A percentile compares a stretch with the other conserved stretches of the same genome.
phyloP scores from a whole-genome alignment of 2,113 vertebrate genomes.

The Ploceus nigricollis region DNA sequence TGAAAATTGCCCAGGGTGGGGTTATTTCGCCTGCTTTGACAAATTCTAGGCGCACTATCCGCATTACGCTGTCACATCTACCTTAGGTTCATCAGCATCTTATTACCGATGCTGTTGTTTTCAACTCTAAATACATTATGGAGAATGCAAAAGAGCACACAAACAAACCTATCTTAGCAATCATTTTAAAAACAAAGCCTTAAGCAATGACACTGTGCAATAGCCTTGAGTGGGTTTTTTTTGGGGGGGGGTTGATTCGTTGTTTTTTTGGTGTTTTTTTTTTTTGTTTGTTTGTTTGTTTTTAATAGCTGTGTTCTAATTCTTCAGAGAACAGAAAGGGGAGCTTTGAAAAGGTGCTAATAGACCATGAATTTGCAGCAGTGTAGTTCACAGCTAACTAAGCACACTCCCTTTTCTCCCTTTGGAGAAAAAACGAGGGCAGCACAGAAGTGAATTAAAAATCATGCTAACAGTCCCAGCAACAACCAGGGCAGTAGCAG shows the following conservation, averaged over 20 bases:
- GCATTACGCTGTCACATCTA: not conserved
- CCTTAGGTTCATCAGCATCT: conserved; percentile 17
- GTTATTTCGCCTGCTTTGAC: conserved; percentile 23
- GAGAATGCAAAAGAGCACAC: not conserved
- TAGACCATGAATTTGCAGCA: conserved; percentile 26
- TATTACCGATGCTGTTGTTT: not conserved
- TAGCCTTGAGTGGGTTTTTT: not conserved
- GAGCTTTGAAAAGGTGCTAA: conserved; percentile 44
- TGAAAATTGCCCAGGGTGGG: conserved; percentile 50
- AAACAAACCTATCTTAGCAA: not conserved
- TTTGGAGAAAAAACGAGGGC: conserved; percentile 29
- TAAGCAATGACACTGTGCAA: not conserved
- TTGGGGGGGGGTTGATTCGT: no score
- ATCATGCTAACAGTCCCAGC: not conserved
- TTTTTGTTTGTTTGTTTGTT: not conserved
- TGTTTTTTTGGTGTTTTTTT: not conserved
- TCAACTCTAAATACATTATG: not conserved
- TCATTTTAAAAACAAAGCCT: conserved; percentile 1
- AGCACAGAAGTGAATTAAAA: conserved; percentile 48
- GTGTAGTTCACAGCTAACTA: conserved; percentile 16
- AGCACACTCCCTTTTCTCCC: not conserved
- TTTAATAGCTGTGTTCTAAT: not conserved
- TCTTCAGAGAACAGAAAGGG: not conserved
- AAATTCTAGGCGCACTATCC: not conserved
- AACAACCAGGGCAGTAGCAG: conserved; percentile 49